Conservation (phyloP, 2,797 vertebrate genomes). For the Hypotaenidia okinawae region DNA sequence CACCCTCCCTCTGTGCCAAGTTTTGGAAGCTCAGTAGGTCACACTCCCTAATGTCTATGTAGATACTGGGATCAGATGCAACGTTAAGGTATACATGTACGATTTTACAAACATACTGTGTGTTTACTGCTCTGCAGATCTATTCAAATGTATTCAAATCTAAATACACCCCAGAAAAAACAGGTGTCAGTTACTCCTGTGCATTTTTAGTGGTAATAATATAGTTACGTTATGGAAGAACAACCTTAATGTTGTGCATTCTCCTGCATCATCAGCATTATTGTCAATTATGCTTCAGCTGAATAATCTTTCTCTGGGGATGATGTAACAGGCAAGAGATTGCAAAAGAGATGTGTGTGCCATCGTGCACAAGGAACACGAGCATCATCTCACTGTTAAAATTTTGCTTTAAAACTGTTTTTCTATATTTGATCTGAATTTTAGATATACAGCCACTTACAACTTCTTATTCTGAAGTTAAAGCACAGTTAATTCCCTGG, state of each 20-base stretch:
- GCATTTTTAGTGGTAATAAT: neutral
- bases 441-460: neutral
- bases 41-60: neutral
- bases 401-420: neutral
- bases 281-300: neutral
- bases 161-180: neutral
- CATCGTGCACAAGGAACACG: neutral
- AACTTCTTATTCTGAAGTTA: neutral
- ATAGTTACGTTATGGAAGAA: neutral
- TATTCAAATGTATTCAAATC: neutral
- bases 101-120: neutral
- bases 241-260: neutral
- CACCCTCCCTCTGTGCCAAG: neutral
- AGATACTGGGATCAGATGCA: neutral
- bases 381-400: neutral
- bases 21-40: neutral
- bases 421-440: neutral
- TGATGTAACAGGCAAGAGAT: constrained; percentile 10
- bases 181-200: neutral
- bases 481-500: neutral
- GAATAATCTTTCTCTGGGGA: neutral
- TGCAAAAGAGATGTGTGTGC: neutral
- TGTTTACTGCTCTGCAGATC: neutral
- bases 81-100: neutral
- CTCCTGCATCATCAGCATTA: constrained; percentile 6